These are phyloP conservation scores for Pachydiplax longipennis DNA, from an alignment of 2,888 invertebrate species.

Conservation along the genomic window DNA sequence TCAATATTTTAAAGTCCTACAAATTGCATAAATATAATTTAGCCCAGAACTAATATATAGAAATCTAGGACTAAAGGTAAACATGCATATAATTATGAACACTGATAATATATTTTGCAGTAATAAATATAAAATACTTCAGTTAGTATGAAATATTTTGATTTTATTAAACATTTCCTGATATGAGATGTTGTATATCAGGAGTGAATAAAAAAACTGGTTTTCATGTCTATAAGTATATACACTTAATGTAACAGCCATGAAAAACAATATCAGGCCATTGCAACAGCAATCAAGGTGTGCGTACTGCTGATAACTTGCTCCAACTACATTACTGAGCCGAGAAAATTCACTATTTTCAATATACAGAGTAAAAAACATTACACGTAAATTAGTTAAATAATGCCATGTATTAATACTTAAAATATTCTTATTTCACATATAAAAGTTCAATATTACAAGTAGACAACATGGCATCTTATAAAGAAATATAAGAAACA, in stretches of 20 bases:
- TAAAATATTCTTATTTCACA: conserved; percentile 39
- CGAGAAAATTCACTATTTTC: neutral
- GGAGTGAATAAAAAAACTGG: conserved; percentile 10
- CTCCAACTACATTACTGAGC: neutral
- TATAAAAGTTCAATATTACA: conserved; percentile 37
- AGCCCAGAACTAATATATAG: no score
- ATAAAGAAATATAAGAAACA: conserved; percentile 38
- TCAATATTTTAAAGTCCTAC: no score
- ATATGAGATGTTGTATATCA: neutral
- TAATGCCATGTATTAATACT: conserved; percentile 39
- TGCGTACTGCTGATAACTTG: conserved; percentile 9
- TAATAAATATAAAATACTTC: neutral
- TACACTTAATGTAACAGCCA: conserved; percentile 34
- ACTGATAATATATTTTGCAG: no score
- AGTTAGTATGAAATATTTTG: conserved; percentile 25
- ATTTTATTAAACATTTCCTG: conserved; percentile 36
- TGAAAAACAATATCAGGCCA: conserved; percentile 32
- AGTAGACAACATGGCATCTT: conserved; percentile 24
- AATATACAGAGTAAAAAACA: conserved; percentile 15
- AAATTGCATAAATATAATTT: no score
- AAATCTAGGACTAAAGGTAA: no score
- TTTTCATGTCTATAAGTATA: conserved; percentile 22
- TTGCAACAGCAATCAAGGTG: conserved; percentile 16
- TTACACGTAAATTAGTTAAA: conserved; percentile 11
- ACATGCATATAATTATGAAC: no score